These are phyloP conservation scores for Nerophis lumbriciformis DNA, from an alignment of 2,113 vertebrate genomes.

Conservation along the genomic window DNA sequence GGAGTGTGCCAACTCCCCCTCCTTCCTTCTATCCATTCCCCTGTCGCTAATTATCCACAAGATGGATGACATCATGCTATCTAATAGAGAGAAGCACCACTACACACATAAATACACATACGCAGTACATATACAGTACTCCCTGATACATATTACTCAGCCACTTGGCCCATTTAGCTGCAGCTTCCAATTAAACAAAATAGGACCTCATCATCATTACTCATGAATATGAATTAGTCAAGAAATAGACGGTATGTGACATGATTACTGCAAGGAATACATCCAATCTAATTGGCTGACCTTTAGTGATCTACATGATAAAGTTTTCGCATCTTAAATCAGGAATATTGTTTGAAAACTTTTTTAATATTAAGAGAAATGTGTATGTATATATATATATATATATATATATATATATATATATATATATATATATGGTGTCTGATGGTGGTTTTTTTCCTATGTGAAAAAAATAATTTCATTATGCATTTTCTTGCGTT, in stretches of 20 bases:
- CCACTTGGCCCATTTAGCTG: slow-evolving; percentile 38
- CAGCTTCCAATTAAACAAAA: slow-evolving; percentile 40
- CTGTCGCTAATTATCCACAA: slow-evolving; percentile 62
- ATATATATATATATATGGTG: too few species aligned
- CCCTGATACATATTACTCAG: slow-evolving; percentile 50
- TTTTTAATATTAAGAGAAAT: too few species aligned
- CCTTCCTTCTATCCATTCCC: slow-evolving; percentile 44
- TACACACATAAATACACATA: slow-evolving; percentile 27
- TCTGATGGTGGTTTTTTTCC: too few species aligned
- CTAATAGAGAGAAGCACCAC: slow-evolving; percentile 56
- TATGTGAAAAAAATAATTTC: too few species aligned
- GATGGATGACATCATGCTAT: slow-evolving; percentile 66
- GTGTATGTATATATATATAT: too few species aligned
- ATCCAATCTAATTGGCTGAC: slow-evolving; percentile 14
- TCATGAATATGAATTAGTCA: slow-evolving; percentile 22
- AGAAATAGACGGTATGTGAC: slow-evolving; percentile 18
- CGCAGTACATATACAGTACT: slow-evolving; percentile 21
- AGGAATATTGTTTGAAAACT: too few species aligned
- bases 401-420: too few species aligned
- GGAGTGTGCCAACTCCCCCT: slow-evolving; percentile 25
- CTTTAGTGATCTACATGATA: slow-evolving; percentile 17
- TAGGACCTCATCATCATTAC: slow-evolving; percentile 26
- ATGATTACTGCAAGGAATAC: slow-evolving; percentile 24
- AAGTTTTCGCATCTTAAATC: too few species aligned
- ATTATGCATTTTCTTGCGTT: too few species aligned